Base-by-base conservation (phyloP, 1,140 invertebrate genomes). In the Polypedilum vanderplanki region DNA sequence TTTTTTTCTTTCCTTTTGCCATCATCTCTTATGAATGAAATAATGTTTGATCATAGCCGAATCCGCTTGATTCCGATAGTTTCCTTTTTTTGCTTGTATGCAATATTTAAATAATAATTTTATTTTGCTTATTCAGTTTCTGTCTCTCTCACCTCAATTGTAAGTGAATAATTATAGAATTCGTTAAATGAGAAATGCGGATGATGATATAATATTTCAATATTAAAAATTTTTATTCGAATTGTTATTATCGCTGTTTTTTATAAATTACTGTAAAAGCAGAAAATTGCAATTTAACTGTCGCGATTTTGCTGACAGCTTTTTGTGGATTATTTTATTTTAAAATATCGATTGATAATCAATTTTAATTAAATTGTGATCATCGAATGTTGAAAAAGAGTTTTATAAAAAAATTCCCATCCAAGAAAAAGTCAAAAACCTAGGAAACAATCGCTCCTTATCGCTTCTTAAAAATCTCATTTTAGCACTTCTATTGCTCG, bases 1-100 rank as follows among this genome's bases (percentile, higher is more conserved):
- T 57, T 57, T 57, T 46, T 46, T 57, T 15, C 46, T 57, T 57
- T 57, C 46, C n/a, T 57, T 57, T 33, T 33, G 24, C 46, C 46
- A n/a, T 57, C n/a, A 18, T 18, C 17, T 18, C 17, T 70, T 70
- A 70, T 70, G 20, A 70, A 70, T 70, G 65, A 70, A 70, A 70
- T 70, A 18, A 70, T 70, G 65, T 70, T 70, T 70, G 65, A 70
- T 70, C 65, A 70, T 70, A 70, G 65, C 65, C 65, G 65, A 70
- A 57, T 57, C 46, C n/a, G n/a, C n/a, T 57, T 57, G 46, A 57
- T 57, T 57, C 46, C n/a, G 24, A 57, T 57, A 57, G 46, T 57
- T 57, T 57, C 46, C 46, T 57, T 57, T 57, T 57, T 33, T 33
- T 5, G 24, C 24, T 33, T 33, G 24, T 33, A 33, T 33, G 24